Base-by-base conservation (phyloP, 2,113 vertebrate genomes). In the Oncorhynchus masou region DNA sequence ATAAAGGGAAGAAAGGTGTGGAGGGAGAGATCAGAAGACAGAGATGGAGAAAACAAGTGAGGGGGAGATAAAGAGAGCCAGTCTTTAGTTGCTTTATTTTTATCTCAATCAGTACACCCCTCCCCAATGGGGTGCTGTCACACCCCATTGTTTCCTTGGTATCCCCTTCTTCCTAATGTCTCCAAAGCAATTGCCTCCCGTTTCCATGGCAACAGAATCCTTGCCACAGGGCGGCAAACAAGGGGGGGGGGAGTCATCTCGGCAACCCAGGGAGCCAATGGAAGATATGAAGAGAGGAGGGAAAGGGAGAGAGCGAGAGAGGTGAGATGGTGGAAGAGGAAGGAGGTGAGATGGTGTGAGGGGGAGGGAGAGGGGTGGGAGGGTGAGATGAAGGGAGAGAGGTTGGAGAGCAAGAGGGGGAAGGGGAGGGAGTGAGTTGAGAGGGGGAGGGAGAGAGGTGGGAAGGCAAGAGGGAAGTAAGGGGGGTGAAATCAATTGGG, bases 121-220 rank as follows among this genome's bases (percentile, higher is more conserved):
- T 27, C 31, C 27, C 45, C 3, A n/a, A n/a, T n/a, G n/a, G n/a
- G n/a, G n/a, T 60, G 45, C 65, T 34, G n/a, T 79, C 77, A 79
- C 65, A 39, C 71, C 48, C 85, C 45, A 87, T 88, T 86, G 88
- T 89, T 88, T 86, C 83, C 85, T 77, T 71, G 64, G 68, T 78
- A 83, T 77, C 76, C 83, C 12, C 80, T 70, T 82, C 78, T 89
- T 81, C 76, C 80, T 72, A 74, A 27, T 78, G 92, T 94, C 92
- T 87, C 94, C 89, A 92, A 87, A 94, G 93, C 93, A 95, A 96
- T 94, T 48, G 84, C 68, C 89, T 81, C 83, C 85, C 86, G 84
- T 87, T 92, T 89, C 90, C 89, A 83, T 90, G 90, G 91, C 73
- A 91, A 95, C 94, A 82, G 85, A 73, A 82, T 93, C 81, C 68